Conservation (phyloP, 37 sponge, comb jelly and placozoan species). For the Beroe ovata region DNA sequence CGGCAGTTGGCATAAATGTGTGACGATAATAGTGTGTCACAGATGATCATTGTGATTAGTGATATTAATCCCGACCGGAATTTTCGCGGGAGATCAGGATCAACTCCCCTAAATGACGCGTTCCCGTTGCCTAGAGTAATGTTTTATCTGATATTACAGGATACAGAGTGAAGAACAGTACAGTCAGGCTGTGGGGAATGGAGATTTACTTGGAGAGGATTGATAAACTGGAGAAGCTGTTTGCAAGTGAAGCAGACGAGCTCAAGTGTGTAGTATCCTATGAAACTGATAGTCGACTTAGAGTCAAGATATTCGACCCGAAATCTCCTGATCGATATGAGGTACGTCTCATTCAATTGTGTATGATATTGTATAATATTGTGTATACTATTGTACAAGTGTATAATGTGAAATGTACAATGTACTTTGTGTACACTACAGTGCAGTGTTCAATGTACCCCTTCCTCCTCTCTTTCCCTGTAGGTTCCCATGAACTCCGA, state of each 20-base stretch:
- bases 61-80: no score
- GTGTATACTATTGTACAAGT: no score
- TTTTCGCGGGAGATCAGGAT: no score
- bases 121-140: background rate
- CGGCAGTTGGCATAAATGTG: no score
- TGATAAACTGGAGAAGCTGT: background rate
- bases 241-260: background rate
- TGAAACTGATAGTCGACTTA: constrained; percentile 45
- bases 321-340: background rate
- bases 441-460: no score
- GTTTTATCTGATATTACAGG: no score
- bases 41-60: no score
- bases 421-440: no score
- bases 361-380: no score
- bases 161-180: constrained; percentile 11
- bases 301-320: constrained; percentile 55
- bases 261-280: constrained; percentile 46
- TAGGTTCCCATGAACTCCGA: constrained; percentile 39
- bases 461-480: no score
- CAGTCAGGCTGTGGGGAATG: constrained; percentile 19
- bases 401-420: no score
- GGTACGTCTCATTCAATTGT: constrained; percentile 15
- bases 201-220: constrained; percentile 29
- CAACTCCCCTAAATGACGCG: background rate
- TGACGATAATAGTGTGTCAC: no score